These are phyloP conservation scores for Acronicta alni DNA, from an alignment of 2,888 invertebrate genomes.

Conservation along the genomic window DNA sequence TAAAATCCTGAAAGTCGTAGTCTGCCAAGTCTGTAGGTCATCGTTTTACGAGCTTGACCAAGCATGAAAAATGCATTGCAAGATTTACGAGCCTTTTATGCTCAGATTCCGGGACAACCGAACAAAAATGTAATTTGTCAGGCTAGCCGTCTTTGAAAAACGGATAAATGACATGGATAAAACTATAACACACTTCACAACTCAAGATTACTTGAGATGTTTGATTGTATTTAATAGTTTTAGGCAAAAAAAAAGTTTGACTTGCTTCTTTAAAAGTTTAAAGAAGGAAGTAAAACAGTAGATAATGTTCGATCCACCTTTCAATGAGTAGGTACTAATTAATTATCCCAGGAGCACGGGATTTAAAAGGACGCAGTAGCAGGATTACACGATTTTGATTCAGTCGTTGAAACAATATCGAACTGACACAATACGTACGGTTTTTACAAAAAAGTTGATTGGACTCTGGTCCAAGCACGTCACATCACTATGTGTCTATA, in stretches of 20 bases:
- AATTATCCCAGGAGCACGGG: conserved; percentile 35
- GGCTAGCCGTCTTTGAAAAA: conserved; percentile 61
- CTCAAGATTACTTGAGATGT: too few relatives aligned
- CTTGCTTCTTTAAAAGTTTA: neutral
- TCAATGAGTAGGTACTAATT: conserved; percentile 23
- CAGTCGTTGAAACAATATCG: conserved; percentile 27
- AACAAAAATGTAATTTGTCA: conserved; percentile 77
- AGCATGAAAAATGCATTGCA: conserved; percentile 77
- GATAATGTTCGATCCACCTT: conserved; percentile 37
- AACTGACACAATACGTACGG: conserved; percentile 9
- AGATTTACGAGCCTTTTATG: conserved; percentile 75
- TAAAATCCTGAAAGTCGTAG: conserved; percentile 51
- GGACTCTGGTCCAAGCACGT: too few relatives aligned
- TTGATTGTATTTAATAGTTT: too few relatives aligned
- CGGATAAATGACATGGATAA: conserved; percentile 61
- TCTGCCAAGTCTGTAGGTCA: conserved; percentile 55
- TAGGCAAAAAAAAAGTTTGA: too few relatives aligned
- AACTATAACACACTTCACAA: conserved; percentile 36
- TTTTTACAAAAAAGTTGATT: too few relatives aligned
- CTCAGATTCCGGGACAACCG: conserved; percentile 69
- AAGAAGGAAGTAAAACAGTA: conserved; percentile 26
- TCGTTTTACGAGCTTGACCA: conserved; percentile 73
- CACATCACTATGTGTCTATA: conserved; percentile 6
- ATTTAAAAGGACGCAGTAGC: conserved; percentile 41
- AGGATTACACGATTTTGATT: conserved; percentile 35